A percentile compares a stretch with the other conserved stretches of the same genome.
Conservation (phyloP, 92 coral and sea anemone species). For the Phenganax marumi region DNA sequence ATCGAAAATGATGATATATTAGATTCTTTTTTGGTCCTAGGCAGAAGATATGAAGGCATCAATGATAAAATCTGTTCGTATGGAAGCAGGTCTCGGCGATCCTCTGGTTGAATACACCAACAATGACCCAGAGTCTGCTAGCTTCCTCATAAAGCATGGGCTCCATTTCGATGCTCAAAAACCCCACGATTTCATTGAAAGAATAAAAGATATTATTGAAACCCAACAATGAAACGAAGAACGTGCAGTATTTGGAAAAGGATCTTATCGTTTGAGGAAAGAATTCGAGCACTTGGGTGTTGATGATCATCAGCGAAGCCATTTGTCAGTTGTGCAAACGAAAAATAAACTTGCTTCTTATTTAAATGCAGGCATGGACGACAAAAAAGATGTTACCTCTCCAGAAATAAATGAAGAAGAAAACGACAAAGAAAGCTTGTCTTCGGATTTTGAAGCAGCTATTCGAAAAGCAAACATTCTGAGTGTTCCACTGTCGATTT, state of each 20-base stretch:
- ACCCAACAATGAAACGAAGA: conserved; percentile 53
- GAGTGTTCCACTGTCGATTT: conserved; percentile 35
- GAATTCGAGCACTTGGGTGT: conserved; percentile 40
- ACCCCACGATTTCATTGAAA: conserved; percentile 51
- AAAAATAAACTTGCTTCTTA: conserved; percentile 30
- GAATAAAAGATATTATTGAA: conserved; percentile 33
- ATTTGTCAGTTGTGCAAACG: conserved; percentile 25
- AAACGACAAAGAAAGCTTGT: neutral
- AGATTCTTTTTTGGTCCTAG: conserved; percentile 7
- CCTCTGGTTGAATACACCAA: conserved; percentile 40
- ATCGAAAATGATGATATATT: too few species aligned
- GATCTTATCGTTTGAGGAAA: conserved; percentile 30
- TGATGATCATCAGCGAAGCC: conserved; percentile 38
- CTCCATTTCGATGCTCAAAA: conserved; percentile 47
- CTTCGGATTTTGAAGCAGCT: conserved; percentile 3
- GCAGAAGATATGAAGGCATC: conserved; percentile 49
- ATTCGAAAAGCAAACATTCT: neutral
- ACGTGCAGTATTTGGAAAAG: conserved; percentile 49
- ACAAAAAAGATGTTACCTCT: conserved; percentile 14
- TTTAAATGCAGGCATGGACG: conserved; percentile 31
- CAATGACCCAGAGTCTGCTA: conserved; percentile 52
- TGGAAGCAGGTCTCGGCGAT: conserved; percentile 50
- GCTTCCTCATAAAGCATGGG: conserved; percentile 46
- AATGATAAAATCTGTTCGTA: conserved; percentile 43
- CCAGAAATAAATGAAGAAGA: neutral